Evolutionary conservation across 2,888 invertebrate species (phyloP).

Genomic region (Netelia fuscicornis): DNA sequence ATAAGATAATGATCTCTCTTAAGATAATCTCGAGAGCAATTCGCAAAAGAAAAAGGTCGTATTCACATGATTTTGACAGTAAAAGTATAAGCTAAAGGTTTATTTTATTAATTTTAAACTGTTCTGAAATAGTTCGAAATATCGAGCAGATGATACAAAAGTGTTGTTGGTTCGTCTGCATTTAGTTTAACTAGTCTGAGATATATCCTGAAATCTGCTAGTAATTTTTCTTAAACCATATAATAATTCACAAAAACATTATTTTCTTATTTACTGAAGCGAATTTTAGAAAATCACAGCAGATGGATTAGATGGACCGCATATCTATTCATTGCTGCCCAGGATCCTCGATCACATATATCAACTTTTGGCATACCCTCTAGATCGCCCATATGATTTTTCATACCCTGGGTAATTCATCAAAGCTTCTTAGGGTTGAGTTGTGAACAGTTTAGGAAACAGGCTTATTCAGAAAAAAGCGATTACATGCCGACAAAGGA

Average conservation of each 20-base stretch:
- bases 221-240: neutral
- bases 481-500: slow-evolving; percentile 71
- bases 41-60: no score
- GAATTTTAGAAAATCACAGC: no score
- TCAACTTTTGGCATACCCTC: neutral
- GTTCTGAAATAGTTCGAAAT: no score
- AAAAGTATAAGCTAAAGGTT: no score
- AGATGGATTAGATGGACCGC: neutral
- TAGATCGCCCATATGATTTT: slow-evolving; percentile 23
- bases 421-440: neutral
- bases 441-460: slow-evolving; percentile 34
- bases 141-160: no score
- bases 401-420: slow-evolving; percentile 69
- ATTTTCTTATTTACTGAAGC: neutral
- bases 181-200: no score
- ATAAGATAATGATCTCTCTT: no score
- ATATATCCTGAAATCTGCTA: no score
- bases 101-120: no score
- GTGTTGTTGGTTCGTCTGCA: no score
- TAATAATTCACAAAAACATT: neutral
- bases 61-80: no score
- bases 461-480: slow-evolving; percentile 68
- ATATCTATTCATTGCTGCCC: neutral
- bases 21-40: no score
- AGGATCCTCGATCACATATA: neutral